Evolutionary conservation across 2,797 vertebrate species (phyloP), one percentile per base, ranked within the genome.

Genomic region (Gymnothorax reevesii): DNA sequence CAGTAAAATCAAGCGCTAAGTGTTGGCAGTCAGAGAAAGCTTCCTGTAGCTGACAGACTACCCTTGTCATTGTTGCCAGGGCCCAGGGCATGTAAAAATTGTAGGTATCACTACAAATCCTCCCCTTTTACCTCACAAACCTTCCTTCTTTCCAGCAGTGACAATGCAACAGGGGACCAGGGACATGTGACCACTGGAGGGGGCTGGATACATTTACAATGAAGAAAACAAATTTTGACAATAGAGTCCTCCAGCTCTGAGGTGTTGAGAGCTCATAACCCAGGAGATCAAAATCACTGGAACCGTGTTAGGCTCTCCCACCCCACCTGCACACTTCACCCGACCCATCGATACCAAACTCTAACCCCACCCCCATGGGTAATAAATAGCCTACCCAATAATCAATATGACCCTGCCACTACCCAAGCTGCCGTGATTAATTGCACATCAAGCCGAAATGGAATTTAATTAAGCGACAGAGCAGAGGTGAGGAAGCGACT

Each of bases 361-460:
- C 59, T 25, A 82, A 52, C 73, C 69, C 55, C 25, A 15, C 66
- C 83, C 83, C 13, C 66, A 17, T 5, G 90, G 80, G 84, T 88
- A 88, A 84, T 73, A 86, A 75, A 87, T 79, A 52, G 84, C 64
- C 66, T 91, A 93, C 87, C 89, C 33, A 85, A 90, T 87, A 93
- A 91, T 90, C 90, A 92, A 91, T 93, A 89, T 91, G 87, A 92
- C 86, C 87, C 92, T 92, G 93, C 93, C 90, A 94, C 90, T 88
- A 87, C 87, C 89, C 91, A 95, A 90, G 88, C 92, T 88, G 92
- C 87, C 92, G 91, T 95, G 94, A 96, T 96, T 96, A 97, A 96
- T 96, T 95, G 94, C 93, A 96, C 94, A 95, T 96, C 94, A 94
- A 94, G 92, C 91, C 89, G 91, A 94, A 96, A 94, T 94, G 92